A percentile compares a stretch with the other conserved stretches of the same genome.
Conservation (phyloP, 2,113 vertebrate genomes). For the Coracopsis vasa region DNA sequence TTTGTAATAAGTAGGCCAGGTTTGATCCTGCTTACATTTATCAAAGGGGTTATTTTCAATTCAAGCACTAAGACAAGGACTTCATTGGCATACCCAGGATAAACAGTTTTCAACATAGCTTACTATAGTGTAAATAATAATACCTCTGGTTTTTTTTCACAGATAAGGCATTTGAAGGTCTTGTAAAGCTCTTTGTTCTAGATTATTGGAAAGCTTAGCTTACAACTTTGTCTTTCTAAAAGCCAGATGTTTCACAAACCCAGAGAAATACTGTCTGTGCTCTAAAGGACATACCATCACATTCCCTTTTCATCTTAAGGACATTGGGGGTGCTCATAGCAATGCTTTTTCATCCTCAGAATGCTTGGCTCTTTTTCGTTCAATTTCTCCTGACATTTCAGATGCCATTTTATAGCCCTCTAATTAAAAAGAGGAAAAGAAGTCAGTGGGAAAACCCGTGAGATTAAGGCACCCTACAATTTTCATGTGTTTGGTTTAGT, state of each 20-base stretch:
- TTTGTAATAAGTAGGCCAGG: not conserved
- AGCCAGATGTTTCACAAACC: not conserved
- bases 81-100: not conserved
- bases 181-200: not conserved
- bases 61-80: not conserved
- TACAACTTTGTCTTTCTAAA: not conserved
- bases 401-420: not conserved
- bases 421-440: not conserved
- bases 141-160: not conserved
- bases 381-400: accelerated
- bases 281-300: not conserved
- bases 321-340: not conserved
- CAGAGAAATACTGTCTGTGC: accelerated
- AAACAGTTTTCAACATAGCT: not conserved
- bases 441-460: not conserved
- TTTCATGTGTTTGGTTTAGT: not conserved
- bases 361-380: not conserved
- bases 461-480: not conserved
- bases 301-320: too few relatives aligned
- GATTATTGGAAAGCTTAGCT: not conserved
- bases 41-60: not conserved
- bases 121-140: not conserved
- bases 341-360: not conserved
- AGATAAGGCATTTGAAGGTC: not conserved
- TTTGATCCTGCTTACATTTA: not conserved